Conservation (phyloP, 2,113 vertebrate species). For the Pogonocichla stellata region DNA sequence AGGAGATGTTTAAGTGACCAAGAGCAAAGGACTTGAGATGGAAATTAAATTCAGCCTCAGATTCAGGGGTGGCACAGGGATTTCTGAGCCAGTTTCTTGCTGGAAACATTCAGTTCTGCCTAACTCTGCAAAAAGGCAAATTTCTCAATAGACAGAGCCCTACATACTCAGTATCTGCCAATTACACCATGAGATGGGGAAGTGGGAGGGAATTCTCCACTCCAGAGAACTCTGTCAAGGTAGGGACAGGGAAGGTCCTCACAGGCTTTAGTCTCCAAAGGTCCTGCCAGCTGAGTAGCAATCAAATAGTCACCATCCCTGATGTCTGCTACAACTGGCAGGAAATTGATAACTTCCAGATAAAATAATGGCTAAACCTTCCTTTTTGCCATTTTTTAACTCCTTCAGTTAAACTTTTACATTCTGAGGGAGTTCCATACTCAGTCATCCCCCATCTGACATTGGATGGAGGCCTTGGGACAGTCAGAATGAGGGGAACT, state of each 20-base stretch:
- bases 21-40: background rate
- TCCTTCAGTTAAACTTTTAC: background rate
- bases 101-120: background rate
- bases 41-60: background rate
- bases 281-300: background rate
- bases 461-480: fast-evolving
- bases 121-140: background rate
- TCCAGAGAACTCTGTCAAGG: background rate
- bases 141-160: background rate
- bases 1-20: background rate
- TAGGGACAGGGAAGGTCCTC: background rate
- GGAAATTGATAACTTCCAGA: background rate
- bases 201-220: background rate
- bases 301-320: background rate
- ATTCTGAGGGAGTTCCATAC: background rate
- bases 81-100: background rate
- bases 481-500: background rate
- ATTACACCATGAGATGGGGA: background rate
- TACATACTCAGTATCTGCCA: background rate
- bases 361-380: background rate
- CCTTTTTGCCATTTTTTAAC: background rate
- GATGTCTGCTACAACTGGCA: background rate
- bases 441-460: background rate
- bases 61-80: background rate
- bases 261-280: background rate